Evolutionary conservation across 2,797 vertebrate species (phyloP).

Genomic region (Heliangelus exortis): DNA sequence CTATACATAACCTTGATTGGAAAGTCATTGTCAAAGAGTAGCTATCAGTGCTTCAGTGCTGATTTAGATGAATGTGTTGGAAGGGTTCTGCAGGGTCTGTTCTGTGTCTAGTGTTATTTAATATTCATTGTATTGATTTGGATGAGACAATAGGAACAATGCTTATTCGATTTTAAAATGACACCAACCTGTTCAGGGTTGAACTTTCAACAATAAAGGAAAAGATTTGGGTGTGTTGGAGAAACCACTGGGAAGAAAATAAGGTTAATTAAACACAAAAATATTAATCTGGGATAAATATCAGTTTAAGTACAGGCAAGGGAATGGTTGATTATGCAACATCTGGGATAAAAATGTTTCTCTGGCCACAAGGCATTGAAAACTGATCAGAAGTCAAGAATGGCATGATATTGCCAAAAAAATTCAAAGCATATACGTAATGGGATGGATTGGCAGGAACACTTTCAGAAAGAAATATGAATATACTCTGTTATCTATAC

Average conservation of each 20-base stretch:
- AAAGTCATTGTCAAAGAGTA: constrained; percentile 33
- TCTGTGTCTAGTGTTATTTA: constrained; percentile 25
- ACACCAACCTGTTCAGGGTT: background rate
- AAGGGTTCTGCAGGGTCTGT: background rate
- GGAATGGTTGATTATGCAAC: background rate
- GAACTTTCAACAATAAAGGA: background rate
- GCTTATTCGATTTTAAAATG: background rate
- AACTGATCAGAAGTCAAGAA: background rate
- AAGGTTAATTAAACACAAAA: background rate
- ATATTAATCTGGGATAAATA: background rate
- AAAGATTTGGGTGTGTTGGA: background rate
- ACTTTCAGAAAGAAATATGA: background rate
- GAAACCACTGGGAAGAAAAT: background rate
- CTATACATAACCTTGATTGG: constrained; percentile 2
- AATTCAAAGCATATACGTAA: background rate
- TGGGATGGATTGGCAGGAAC: background rate
- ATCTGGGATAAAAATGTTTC: background rate
- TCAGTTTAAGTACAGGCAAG: background rate
- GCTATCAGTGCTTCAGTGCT: background rate
- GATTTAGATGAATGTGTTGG: background rate
- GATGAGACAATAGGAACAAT: constrained; percentile 12
- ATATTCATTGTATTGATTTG: constrained; percentile 47
- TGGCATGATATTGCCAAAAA: background rate
- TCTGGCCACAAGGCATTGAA: background rate
- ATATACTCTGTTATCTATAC: background rate